Evolutionary conservation across 2,888 invertebrate genomes (phyloP), one percentile per base, ranked within the genome.

Genomic region (Amphimallon solstitiale): DNA sequence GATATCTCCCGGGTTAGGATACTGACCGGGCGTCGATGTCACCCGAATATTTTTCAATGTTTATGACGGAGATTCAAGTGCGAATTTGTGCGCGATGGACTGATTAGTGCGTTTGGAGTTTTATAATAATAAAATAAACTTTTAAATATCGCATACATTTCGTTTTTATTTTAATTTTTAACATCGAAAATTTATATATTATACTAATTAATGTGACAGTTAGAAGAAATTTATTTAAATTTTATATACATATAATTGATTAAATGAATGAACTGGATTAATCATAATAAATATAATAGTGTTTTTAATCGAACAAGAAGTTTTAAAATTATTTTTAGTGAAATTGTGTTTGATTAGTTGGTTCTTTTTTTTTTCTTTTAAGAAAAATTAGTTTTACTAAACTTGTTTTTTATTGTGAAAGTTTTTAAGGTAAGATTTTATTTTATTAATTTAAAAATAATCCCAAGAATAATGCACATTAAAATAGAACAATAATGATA

Each of bases 61-160:
- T 38, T 43, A n/a, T 43, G n/a, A 34, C 9, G 5, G 2, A 70
- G 68, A 54, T 63, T 77, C 72, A 5, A 72, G 69, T 69, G 17
- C 23, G 38, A 14, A 56, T 48, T 62, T 62, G 51, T 66, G 61
- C 45, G 49, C 61, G 38, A 43, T 61, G 65, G 17, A 45, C 34
- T 15, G 19, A 37, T 29, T 45, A 64, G 52, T 54, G 54, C 34
- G 37, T 65, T 49, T 46, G 34, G 40, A 38, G 19, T n/a, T n/a
- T n/a, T n/a, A n/a, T n/a, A n/a, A n/a, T n/a, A n/a, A n/a, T n/a
- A n/a, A n/a, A n/a, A 40, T 23, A 46, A 14, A 19, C 10, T 60
- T 19, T 9, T 29, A 38, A 49, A 62, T 38, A 34, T 3, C 10
- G 12, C 35, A 51, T 21, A n/a, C 17, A 52, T 23, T 60, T 59